Evolutionary conservation across 2,113 vertebrate genomes (phyloP).

Genomic region (Myanophis thanlyinensis): DNA sequence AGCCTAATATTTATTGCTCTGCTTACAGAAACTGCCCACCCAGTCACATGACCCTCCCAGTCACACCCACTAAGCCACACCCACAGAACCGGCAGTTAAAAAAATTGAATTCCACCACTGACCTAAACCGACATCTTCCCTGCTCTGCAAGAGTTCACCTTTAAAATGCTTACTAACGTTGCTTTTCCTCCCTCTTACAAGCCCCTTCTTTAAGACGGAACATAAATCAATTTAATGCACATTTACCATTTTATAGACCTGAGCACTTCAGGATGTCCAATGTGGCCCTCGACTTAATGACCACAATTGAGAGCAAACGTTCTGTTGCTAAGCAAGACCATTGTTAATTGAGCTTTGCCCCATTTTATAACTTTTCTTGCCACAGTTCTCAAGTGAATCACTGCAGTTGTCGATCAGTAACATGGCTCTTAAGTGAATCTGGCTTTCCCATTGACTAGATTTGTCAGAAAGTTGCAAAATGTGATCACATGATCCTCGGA

Average conservation of each 20-base stretch:
- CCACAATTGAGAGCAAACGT: background rate
- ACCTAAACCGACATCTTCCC: background rate
- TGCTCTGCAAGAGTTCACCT: background rate
- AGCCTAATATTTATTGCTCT: too few species aligned
- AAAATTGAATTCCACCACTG: too few species aligned
- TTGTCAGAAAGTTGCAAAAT: background rate
- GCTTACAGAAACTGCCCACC: too few species aligned
- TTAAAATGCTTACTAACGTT: background rate
- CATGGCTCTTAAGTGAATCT: background rate
- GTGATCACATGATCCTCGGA: background rate
- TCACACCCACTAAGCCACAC: too few species aligned
- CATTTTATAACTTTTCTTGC: background rate
- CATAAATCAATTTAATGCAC: background rate
- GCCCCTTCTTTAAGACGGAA: background rate
- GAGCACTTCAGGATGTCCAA: background rate
- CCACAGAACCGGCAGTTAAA: too few species aligned
- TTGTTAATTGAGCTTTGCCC: background rate
- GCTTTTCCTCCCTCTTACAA: background rate
- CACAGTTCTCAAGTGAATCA: background rate
- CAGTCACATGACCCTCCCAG: too few species aligned
- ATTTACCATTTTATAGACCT: background rate
- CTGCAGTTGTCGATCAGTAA: background rate
- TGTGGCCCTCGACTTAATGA: background rate
- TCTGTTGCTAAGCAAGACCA: background rate
- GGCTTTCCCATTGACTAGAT: background rate